These are phyloP conservation scores for Xiphophorus hellerii DNA, from an alignment of 2,113 vertebrate genomes.

Conservation along the genomic window DNA sequence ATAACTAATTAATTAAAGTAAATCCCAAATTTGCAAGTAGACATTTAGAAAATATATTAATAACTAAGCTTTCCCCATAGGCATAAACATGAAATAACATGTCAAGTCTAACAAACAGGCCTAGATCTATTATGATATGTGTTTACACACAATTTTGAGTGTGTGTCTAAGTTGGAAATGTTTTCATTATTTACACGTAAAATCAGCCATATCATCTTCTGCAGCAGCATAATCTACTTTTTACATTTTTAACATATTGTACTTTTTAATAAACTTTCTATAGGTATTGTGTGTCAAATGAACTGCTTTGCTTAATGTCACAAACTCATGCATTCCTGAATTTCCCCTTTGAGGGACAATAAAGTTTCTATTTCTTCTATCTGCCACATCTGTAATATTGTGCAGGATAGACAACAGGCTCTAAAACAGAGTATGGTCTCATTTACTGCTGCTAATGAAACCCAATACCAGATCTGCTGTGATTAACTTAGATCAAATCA, in stretches of 20 bases:
- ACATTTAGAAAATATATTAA: too few relatives aligned
- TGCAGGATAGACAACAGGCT: not conserved
- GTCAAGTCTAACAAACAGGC: not conserved
- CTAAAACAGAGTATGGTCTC: constrained; percentile 6
- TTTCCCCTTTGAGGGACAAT: too few relatives aligned
- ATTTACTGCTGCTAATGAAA: constrained; percentile 25
- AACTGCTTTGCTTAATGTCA: not conserved
- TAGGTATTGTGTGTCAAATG: not conserved
- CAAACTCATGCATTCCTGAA: too few relatives aligned
- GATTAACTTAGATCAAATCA: constrained; percentile 55
- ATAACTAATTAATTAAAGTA: too few relatives aligned
- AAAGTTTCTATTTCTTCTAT: not conserved
- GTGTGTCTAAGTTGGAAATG: too few relatives aligned
- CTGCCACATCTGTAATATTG: not conserved
- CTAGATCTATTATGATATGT: not conserved
- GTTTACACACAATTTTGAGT: not conserved
- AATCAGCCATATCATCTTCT: not conserved
- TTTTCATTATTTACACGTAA: not conserved
- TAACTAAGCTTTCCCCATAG: not conserved
- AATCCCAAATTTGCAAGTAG: too few relatives aligned
- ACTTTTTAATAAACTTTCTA: not conserved
- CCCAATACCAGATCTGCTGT: constrained; percentile 46
- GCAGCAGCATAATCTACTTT: not conserved
- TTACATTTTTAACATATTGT: not conserved
- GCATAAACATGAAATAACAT: not conserved